Evolutionary conservation across 1,140 invertebrate species (phyloP).

Genomic region (Chelonus insularis): DNA sequence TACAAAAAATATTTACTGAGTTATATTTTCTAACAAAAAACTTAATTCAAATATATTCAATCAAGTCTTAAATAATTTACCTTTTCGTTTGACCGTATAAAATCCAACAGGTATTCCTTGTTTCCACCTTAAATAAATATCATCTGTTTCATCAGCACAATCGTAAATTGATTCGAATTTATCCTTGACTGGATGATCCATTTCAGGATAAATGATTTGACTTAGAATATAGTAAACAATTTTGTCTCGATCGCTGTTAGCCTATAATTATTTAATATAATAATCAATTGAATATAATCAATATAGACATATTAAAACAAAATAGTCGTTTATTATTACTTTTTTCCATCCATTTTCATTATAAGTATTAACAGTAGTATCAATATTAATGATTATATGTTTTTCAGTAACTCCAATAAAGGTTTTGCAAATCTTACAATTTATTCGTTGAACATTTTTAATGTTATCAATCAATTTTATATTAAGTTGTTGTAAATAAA

Average conservation of each 20-base stretch:
- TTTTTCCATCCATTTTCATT: constrained; percentile 31
- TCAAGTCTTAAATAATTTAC: constrained; percentile 12
- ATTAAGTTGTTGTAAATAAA: constrained; percentile 6
- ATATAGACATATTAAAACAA: not conserved
- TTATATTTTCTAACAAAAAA: not conserved
- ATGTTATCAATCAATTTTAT: constrained; percentile 24
- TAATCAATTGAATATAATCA: not conserved
- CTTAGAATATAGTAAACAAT: constrained; percentile 34
- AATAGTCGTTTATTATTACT: constrained; percentile 14
- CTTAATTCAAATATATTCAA: not conserved
- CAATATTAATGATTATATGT: constrained; percentile 29
- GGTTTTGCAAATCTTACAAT: constrained; percentile 29
- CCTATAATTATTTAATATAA: constrained; percentile 12
- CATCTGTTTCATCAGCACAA: constrained; percentile 29
- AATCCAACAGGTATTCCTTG: constrained; percentile 36
- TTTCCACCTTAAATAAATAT: constrained; percentile 33
- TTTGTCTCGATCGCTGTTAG: constrained; percentile 30
- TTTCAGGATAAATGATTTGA: constrained; percentile 37
- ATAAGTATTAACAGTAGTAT: constrained; percentile 23
- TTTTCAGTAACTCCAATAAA: constrained; percentile 29
- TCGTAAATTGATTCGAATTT: constrained; percentile 35
- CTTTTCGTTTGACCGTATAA: constrained; percentile 38
- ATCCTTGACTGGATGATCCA: constrained; percentile 31
- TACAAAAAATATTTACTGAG: not conserved
- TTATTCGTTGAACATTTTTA: constrained; percentile 23